Conservation (phyloP, 2,797 vertebrate genomes). For the Acanthurus lineatus region DNA sequence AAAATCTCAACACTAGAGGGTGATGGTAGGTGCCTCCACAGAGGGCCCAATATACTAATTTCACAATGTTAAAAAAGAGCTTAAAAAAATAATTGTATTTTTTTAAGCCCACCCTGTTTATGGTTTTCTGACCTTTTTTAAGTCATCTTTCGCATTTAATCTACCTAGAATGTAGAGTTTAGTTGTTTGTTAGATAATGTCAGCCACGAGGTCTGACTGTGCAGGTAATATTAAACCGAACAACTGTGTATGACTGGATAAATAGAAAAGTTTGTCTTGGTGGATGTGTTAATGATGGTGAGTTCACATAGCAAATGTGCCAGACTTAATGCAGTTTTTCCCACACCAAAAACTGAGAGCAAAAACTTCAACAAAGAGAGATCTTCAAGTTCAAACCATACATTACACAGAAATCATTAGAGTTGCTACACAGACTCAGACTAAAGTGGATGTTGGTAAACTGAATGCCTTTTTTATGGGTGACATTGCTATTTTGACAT, state of each 20-base stretch:
- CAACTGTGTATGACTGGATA: not conserved
- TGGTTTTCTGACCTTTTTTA: not conserved
- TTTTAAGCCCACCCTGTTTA: not conserved
- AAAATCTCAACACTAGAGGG: constrained; percentile 51
- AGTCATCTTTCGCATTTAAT: too few relatives aligned
- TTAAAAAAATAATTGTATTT: not conserved
- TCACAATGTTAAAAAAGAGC: not conserved
- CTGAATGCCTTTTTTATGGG: not conserved
- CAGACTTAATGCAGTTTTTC: not conserved
- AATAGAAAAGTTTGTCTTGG: too few relatives aligned
- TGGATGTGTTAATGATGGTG: not conserved
- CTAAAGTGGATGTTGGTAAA: not conserved
- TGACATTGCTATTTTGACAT: not conserved
- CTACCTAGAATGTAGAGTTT: not conserved
- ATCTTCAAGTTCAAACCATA: too few relatives aligned
- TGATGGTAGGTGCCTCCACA: not conserved
- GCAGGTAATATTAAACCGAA: not conserved
- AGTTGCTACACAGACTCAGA: not conserved
- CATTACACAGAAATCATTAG: not conserved
- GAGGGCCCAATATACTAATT: not conserved
- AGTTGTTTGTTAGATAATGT: too few relatives aligned
- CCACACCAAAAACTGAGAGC: too few relatives aligned
- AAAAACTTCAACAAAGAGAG: too few relatives aligned
- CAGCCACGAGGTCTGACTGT: too few relatives aligned
- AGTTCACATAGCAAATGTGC: not conserved